phyloP scores from a whole-genome alignment of 2,797 vertebrate genomes.

The Phaenicophaeus curvirostris region DNA sequence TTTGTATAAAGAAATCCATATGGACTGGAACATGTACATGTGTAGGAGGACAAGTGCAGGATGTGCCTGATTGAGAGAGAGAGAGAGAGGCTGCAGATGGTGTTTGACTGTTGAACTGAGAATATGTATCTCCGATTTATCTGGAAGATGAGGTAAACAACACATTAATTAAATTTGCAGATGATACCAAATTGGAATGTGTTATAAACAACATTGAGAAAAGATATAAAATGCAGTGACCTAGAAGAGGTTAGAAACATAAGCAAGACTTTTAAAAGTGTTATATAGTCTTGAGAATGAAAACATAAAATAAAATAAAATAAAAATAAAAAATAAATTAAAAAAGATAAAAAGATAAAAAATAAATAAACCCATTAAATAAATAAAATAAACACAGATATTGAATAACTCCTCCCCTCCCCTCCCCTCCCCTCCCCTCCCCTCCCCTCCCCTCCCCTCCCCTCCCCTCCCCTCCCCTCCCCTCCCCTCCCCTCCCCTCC shows the following conservation, averaged over 20 bases:
- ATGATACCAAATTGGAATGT: slow-evolving; percentile 55
- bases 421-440: no score
- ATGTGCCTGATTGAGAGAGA: slow-evolving; percentile 39
- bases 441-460: no score
- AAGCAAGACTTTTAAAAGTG: neutral
- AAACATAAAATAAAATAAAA: neutral
- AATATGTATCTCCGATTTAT: slow-evolving; percentile 69
- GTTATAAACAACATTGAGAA: slow-evolving; percentile 37
- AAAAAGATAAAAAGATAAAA: no score
- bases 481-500: no score
- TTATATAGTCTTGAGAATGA: neutral
- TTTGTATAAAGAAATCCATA: slow-evolving; percentile 49
- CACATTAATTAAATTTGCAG: slow-evolving; percentile 69
- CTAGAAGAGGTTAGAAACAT: slow-evolving; percentile 36
- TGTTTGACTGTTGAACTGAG: slow-evolving; percentile 71
- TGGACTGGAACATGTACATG: slow-evolving; percentile 26
- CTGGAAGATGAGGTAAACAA: slow-evolving; percentile 67
- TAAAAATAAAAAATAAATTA: no score
- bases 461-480: no score
- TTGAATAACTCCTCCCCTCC: neutral
- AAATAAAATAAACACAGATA: no score
- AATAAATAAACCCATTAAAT: no score
- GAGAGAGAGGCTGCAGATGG: slow-evolving; percentile 51
- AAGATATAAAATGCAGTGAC: slow-evolving; percentile 54
- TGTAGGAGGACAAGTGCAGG: slow-evolving; percentile 28